phyloP scores from a whole-genome alignment of 1,140 invertebrate genomes.

The Aphelenchoides besseyi region DNA sequence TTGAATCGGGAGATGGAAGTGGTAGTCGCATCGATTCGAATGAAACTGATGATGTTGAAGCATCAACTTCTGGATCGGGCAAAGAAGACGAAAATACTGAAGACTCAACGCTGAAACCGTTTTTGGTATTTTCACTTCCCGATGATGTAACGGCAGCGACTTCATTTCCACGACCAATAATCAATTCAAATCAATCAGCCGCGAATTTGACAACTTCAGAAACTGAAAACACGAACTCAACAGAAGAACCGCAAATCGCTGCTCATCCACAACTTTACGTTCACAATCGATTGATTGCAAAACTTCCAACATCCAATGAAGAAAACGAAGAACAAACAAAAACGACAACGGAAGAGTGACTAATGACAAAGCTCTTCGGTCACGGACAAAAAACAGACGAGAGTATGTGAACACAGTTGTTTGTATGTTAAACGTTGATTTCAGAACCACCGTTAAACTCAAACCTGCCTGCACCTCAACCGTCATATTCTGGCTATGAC shows the following conservation, averaged over 20 bases:
- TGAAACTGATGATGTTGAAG: background rate
- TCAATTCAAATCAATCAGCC: slow-evolving; percentile 8
- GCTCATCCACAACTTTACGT: background rate
- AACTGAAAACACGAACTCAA: too few species aligned
- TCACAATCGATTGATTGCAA: background rate
- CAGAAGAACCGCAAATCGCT: background rate
- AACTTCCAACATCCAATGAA: background rate
- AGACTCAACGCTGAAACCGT: background rate
- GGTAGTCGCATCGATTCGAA: background rate
- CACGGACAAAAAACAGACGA: background rate
- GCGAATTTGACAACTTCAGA: background rate
- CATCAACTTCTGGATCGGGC: background rate
- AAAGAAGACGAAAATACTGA: slow-evolving; percentile 1
- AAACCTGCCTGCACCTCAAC: too few species aligned
- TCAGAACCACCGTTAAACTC: too few species aligned
- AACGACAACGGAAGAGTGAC: background rate
- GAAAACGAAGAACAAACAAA: background rate
- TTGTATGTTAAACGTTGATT: too few species aligned
- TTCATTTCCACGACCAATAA: background rate
- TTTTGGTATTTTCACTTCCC: background rate
- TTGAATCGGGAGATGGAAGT: too few species aligned
- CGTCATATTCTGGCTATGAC: too few species aligned
- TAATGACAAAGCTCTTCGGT: background rate
- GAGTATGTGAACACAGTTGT: background rate
- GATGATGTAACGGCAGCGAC: background rate